Conservation (phyloP, 2,797 vertebrate species). For the Cyclura pinguis region DNA sequence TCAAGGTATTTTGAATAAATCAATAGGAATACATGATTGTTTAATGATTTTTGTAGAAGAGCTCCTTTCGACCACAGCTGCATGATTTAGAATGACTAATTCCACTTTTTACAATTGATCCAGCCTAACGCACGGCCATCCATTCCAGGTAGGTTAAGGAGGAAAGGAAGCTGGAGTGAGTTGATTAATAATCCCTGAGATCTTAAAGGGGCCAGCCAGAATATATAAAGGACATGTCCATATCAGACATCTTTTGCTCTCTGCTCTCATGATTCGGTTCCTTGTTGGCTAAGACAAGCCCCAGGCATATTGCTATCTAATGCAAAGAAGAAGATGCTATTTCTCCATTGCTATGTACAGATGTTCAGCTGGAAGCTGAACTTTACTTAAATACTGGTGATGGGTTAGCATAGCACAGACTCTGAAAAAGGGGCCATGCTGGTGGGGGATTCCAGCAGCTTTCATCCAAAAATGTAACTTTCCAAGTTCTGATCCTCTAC, state of each 20-base stretch:
- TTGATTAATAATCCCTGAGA: slow-evolving; percentile 49
- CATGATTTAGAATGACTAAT: slow-evolving; percentile 99
- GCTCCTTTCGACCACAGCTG: slow-evolving; percentile 95
- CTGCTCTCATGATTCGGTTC: background rate
- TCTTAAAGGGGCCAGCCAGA: slow-evolving; percentile 47
- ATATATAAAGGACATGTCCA: background rate
- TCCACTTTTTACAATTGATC: slow-evolving; percentile 98
- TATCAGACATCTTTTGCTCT: background rate
- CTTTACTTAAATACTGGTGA: background rate
- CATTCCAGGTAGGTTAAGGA: slow-evolving; percentile 82
- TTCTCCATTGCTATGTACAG: background rate
- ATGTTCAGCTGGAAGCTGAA: background rate
- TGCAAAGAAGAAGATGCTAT: background rate
- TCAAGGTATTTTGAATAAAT: slow-evolving; percentile 99
- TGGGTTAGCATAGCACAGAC: background rate
- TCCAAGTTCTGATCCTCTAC: too few species aligned
- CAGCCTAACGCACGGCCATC: slow-evolving; percentile 73
- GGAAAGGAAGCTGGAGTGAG: slow-evolving; percentile 62
- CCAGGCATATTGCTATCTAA: background rate
- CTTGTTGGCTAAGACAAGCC: background rate
- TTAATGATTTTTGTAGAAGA: slow-evolving; percentile 99
- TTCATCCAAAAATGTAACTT: too few species aligned
- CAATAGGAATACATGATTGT: slow-evolving; percentile 99
- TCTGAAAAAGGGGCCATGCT: too few species aligned
- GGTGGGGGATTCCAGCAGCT: too few species aligned